A percentile compares a stretch with the other conserved stretches of the same genome.
phyloP scores from a whole-genome alignment of 2,797 vertebrate species.

The Gallinago solitaria region DNA sequence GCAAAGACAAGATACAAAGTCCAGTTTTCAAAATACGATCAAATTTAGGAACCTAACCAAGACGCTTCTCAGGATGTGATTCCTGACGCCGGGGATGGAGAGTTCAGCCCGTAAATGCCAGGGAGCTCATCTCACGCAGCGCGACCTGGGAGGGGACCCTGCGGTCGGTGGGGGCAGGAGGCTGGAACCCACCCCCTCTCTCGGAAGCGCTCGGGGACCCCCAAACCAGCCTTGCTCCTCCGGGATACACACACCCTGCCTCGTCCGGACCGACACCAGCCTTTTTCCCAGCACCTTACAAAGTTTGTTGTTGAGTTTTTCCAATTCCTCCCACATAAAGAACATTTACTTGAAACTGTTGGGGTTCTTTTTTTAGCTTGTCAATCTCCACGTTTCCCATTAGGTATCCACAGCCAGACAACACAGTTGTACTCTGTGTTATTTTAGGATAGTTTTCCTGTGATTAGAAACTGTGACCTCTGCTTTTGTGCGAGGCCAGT shows the following conservation, averaged over 20 bases:
- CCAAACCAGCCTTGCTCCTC: neutral
- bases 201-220: neutral
- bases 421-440: neutral
- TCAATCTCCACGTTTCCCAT: neutral
- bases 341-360: neutral
- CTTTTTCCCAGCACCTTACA: neutral
- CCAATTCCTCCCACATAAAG: neutral
- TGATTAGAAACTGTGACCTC: neutral
- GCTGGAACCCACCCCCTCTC: neutral
- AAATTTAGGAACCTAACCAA: neutral
- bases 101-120: neutral
- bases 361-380: neutral
- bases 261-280: no score
- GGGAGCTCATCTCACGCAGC: fast-evolving
- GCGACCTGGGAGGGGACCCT: neutral
- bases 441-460: neutral
- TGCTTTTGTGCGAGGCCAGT: neutral
- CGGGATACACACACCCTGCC: neutral
- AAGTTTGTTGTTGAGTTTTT: neutral
- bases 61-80: neutral
- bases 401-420: neutral
- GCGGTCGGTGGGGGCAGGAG: fast-evolving
- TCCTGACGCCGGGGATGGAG: neutral
- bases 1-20: neutral
- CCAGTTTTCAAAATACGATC: neutral